phyloP scores from a whole-genome alignment of 2,797 vertebrate genomes.

The Ptychadena robeensis region DNA sequence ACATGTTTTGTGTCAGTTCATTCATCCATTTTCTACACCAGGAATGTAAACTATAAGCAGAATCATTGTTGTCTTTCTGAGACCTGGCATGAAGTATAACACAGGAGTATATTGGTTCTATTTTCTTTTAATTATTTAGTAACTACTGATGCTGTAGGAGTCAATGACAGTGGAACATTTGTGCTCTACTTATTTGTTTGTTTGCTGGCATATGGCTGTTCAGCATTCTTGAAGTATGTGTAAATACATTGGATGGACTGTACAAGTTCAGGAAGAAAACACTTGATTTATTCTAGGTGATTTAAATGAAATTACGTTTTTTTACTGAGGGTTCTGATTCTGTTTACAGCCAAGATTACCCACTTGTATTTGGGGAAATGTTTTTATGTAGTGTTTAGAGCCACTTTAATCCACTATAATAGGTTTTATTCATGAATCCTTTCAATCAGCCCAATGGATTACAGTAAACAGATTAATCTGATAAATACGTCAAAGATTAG shows the following conservation, averaged over 20 bases:
- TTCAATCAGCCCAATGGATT: not conserved
- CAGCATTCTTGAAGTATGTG: not conserved
- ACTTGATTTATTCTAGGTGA: not conserved
- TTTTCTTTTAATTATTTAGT: constrained; percentile 12
- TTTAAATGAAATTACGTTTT: too few relatives aligned
- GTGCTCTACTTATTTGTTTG: not conserved
- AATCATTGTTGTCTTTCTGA: not conserved
- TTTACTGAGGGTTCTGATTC: too few relatives aligned
- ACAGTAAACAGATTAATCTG: not conserved
- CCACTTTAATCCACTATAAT: not conserved
- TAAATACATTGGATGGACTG: not conserved
- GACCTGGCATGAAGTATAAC: not conserved
- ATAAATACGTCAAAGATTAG: not conserved
- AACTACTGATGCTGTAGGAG: not conserved
- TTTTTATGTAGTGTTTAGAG: not conserved
- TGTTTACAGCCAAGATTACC: too few relatives aligned
- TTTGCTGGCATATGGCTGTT: not conserved
- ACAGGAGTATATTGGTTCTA: not conserved
- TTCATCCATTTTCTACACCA: not conserved
- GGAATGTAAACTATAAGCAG: not conserved
- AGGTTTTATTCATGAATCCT: not conserved
- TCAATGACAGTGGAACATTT: constrained; percentile 1
- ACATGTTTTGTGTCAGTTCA: not conserved
- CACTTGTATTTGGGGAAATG: too few relatives aligned
- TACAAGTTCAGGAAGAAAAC: not conserved